phyloP scores from a whole-genome alignment of 2,113 vertebrate species.

The Saguinus imperator region DNA sequence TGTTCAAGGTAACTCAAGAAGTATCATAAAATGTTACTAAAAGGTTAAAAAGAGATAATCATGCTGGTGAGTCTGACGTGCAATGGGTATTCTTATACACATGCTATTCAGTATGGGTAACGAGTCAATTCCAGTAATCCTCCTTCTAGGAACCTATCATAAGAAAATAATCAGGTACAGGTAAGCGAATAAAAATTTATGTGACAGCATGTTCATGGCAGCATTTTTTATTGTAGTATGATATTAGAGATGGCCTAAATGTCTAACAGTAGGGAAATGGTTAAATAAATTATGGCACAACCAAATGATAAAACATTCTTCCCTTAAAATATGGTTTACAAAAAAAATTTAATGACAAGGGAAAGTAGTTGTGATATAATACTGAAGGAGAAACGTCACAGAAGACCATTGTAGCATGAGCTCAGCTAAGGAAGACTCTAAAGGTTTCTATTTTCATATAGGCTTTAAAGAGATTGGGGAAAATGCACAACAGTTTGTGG shows the following conservation, averaged over 20 bases:
- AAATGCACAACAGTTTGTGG: no score
- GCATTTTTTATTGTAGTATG: slow-evolving; percentile 37
- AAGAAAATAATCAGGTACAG: background rate
- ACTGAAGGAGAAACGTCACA: background rate
- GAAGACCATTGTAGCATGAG: background rate
- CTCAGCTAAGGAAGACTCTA: background rate
- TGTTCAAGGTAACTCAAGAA: background rate
- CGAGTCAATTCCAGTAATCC: background rate
- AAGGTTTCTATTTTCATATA: background rate
- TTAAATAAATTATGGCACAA: slow-evolving; percentile 32
- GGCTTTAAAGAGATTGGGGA: background rate
- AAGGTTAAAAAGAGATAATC: background rate
- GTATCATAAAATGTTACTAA: background rate
- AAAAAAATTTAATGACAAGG: slow-evolving; percentile 43
- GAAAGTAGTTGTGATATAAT: slow-evolving; percentile 12
- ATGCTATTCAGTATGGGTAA: background rate
- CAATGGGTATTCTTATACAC: background rate
- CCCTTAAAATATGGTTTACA: slow-evolving; percentile 34
- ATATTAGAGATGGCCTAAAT: slow-evolving; percentile 30
- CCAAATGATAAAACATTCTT: slow-evolving; percentile 44
- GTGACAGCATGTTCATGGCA: background rate
- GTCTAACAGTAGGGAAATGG: background rate
- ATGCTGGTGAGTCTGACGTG: background rate
- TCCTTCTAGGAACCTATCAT: background rate
- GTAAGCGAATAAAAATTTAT: slow-evolving; percentile 32